Percentiles rank a stretch among this genome's conserved stretches.
phyloP scores from a whole-genome alignment of 2,888 invertebrate genomes.

The Drosophila merina region DNA sequence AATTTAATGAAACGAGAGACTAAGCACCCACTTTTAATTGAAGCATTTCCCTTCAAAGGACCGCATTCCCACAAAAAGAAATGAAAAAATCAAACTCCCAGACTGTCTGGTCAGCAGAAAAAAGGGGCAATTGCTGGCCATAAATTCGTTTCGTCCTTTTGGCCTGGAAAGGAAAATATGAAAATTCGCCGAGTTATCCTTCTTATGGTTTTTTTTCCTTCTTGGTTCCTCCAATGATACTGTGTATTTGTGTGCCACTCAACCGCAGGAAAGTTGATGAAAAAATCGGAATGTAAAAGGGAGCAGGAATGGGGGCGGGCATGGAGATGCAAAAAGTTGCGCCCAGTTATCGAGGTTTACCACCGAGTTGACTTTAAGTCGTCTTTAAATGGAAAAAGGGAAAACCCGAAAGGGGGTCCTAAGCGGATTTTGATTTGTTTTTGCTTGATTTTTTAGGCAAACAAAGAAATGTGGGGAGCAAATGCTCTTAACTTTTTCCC shows the following conservation, averaged over 20 bases:
- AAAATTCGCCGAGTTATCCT: slow-evolving; percentile 40
- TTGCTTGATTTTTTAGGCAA: slow-evolving; percentile 27
- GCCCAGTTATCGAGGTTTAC: slow-evolving; percentile 46
- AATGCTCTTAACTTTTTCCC: slow-evolving; percentile 55
- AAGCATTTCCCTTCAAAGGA: slow-evolving; percentile 11
- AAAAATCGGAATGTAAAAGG: slow-evolving; percentile 14
- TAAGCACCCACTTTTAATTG: slow-evolving; percentile 29
- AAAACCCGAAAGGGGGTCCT: slow-evolving; percentile 19
- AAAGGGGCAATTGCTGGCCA: slow-evolving; percentile 27
- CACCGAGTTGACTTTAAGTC: slow-evolving; percentile 41
- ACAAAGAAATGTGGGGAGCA: slow-evolving; percentile 45
- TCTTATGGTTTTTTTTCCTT: slow-evolving; percentile 18
- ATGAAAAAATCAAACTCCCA: slow-evolving; percentile 5
- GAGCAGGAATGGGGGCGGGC: not conserved
- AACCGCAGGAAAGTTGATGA: slow-evolving; percentile 24
- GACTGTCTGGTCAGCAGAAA: slow-evolving; percentile 15
- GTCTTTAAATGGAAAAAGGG: slow-evolving; percentile 34
- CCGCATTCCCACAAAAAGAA: not conserved
- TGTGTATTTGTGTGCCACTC: slow-evolving; percentile 1
- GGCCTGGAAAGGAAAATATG: slow-evolving; percentile 34
- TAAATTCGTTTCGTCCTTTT: slow-evolving; percentile 27
- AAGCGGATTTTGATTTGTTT: slow-evolving; percentile 70
- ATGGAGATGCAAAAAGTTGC: slow-evolving; percentile 28
- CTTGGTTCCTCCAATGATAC: not conserved
- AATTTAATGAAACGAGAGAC: slow-evolving; percentile 33